These are phyloP conservation scores for Dissostichus mawsoni DNA, from an alignment of 2,113 vertebrate genomes.

Conservation along the genomic window DNA sequence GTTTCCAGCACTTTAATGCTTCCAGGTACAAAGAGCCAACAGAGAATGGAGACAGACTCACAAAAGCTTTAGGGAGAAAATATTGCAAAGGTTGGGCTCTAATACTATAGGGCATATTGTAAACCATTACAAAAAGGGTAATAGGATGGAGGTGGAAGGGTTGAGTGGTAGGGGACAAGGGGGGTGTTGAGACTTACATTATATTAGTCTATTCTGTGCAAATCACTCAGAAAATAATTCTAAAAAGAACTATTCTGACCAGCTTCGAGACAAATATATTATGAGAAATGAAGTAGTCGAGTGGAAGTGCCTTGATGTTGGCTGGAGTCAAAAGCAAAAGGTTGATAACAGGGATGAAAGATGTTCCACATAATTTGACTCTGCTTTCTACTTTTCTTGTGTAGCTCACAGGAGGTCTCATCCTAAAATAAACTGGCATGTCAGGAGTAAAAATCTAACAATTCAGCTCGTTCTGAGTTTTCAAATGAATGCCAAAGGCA, in stretches of 20 bases:
- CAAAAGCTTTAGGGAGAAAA: constrained; percentile 76
- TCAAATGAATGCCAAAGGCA: neutral
- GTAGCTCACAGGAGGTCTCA: neutral
- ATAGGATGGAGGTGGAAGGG: constrained; percentile 43
- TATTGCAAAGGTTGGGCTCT: constrained; percentile 69
- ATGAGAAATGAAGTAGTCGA: constrained; percentile 35
- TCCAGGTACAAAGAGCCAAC: constrained; percentile 86
- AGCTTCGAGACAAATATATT: constrained; percentile 69
- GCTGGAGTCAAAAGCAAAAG: constrained; percentile 24
- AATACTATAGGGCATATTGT: constrained; percentile 65
- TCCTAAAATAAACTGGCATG: constrained; percentile 23
- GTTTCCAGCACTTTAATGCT: constrained; percentile 87
- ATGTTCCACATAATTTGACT: constrained; percentile 24
- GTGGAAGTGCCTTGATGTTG: constrained; percentile 36
- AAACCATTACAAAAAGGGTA: constrained; percentile 79
- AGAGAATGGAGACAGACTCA: constrained; percentile 87
- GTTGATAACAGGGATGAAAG: constrained; percentile 41
- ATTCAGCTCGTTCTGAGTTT: neutral
- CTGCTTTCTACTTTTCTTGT: neutral
- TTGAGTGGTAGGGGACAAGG: constrained; percentile 23
- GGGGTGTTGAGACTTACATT: constrained; percentile 47
- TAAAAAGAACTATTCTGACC: constrained; percentile 56
- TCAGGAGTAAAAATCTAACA: neutral
- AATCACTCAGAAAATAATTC: constrained; percentile 51
- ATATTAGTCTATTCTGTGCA: constrained; percentile 69